Base-by-base conservation (phyloP, 2,797 vertebrate genomes). In the Mormyrops boulengeri region DNA sequence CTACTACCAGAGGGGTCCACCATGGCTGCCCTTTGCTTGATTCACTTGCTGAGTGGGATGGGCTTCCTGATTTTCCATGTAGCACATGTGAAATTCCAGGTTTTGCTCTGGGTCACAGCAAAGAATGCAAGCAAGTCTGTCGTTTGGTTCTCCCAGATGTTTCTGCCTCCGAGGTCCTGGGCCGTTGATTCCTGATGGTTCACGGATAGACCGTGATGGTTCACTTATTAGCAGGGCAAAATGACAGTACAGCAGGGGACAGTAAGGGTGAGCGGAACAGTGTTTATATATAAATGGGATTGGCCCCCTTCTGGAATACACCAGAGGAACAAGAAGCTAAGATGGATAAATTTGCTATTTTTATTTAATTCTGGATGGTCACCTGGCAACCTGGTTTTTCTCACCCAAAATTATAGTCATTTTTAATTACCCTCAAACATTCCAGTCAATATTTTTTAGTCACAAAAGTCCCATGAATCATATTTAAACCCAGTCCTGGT, bases 291-390 rank as follows among this genome's bases (percentile, higher is more conserved):
- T 85, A 52, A 85, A 53, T 85, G 84, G 44, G 47, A 14, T 14
- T 26, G 26, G 2, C 22, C 34, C 85, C 5, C 53, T 38, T 53
- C 47, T 60, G 30, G 85, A 44, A 26, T 12, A 57, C 30, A 17
- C 30, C 22, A 55, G 49, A 57, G 53, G 30, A 30, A 57, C 7
- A 38, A 57, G 34, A 50, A 85, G 49, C 49, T 44, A 17, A 85
- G 84, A 49, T 86, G 55, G 38, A 84, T 8, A 14, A 55, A 9
- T 53, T 82, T 26, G 22, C 66, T 7, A 50, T 77, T 44, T 73
- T 73, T 17, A 77, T 73, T 53, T 88, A 26, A 88, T 60, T 82
- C 52, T 22, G 88, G 73, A 85, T 44, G 69, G 30, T 80, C 34
- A 44, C 38, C 38, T 80, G 73, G 17, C 34, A 80, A n/a, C 17